Base-by-base conservation (phyloP, 2,888 invertebrate genomes). In the Tricholauxania praeusta region DNA sequence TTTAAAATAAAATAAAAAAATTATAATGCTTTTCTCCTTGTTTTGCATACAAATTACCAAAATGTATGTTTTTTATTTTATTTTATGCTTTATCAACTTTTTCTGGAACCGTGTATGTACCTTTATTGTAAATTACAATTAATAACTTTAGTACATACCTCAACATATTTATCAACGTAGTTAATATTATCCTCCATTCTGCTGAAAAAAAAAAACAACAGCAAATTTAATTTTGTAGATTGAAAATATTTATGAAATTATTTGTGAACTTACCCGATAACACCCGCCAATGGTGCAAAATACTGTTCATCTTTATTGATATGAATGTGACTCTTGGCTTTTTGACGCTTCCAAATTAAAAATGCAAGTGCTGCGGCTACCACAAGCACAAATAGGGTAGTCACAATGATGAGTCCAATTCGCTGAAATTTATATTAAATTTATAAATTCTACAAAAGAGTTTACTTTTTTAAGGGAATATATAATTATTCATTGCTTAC, bases 131-230 rank as follows among this genome's bases (percentile, higher is more conserved):
- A n/a, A 39, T 10, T 63, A 39, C 15, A 28, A 32, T 39, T 10
- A 6, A n/a, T 17, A 47, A 15, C 28, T 32, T 28, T 12, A 22
- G 19, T 22, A 6, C 75, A 81, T 84, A 90, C 91, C 89, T 89
- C 88, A 78, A 89, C 88, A 79, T 89, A 89, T 80, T 90, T 90
- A 78, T 90, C 89, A 28, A 88, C 87, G 78, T 91, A 91, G 12
- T 91, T 85, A 1, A 90, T 89, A 75, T 91, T 90, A 65, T 89
- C 89, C 79, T 90, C 90, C 87, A 89, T 88, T 73, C 89, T 79
- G 71, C 47, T 66, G 15, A 1, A 47, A 39, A 12, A 69, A 39
- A 63, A 1, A 48, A n/a, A 32, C 52, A 10, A 55, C 49, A n/a
- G n/a, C 12, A 49, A 22, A 22, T 19, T 48, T 12, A 59, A 2